Evolutionary conservation across 2,888 invertebrate genomes (phyloP).

Genomic region (Agrochola lychnidis): DNA sequence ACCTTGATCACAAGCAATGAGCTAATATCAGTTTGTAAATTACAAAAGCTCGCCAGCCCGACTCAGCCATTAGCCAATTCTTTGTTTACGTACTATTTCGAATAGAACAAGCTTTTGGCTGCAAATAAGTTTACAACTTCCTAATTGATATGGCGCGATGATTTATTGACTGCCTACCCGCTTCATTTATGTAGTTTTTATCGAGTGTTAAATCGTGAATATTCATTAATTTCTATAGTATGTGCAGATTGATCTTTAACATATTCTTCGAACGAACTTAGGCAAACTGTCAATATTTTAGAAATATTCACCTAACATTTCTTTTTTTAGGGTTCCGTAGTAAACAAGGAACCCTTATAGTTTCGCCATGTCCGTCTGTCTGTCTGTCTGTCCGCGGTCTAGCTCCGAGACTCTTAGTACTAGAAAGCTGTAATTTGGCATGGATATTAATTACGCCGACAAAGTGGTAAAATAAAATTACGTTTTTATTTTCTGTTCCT

Average conservation of each 20-base stretch:
- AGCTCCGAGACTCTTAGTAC: no score
- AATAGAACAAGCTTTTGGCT: constrained; percentile 2
- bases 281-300: not conserved
- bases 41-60: not conserved
- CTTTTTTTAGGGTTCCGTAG: no score
- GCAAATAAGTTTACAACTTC: constrained; percentile 29
- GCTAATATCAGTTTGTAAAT: not conserved
- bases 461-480: no score
- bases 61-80: constrained; percentile 1
- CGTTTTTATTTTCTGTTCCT: no score
- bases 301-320: no score
- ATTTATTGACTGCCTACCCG: constrained; percentile 14
- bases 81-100: constrained; percentile 3
- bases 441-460: no score
- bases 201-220: not conserved
- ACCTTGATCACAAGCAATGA: no score
- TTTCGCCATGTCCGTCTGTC: no score
- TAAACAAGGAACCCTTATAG: no score
- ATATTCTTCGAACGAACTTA: not conserved
- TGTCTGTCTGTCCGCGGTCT: no score
- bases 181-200: not conserved
- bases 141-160: constrained; percentile 22
- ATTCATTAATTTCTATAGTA: not conserved
- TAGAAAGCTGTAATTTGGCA: no score
- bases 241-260: no score